Percentiles rank a stretch among this genome's conserved stretches.
Conservation (phyloP, 2,113 vertebrate species). For the Pangasianodon hypophthalmus region DNA sequence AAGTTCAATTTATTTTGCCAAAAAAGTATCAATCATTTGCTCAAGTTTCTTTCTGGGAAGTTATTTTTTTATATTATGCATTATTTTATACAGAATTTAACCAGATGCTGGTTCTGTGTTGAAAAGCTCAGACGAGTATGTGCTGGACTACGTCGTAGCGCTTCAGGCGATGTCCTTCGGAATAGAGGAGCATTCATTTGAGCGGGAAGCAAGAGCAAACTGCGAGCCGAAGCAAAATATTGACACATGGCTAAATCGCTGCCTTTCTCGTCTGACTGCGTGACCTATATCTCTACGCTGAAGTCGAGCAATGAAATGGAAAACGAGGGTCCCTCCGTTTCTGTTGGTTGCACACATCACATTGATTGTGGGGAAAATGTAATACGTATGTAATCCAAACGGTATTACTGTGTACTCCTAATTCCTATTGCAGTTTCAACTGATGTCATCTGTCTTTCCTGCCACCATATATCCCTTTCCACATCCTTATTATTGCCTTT, state of each 20-base stretch:
- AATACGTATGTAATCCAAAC: neutral
- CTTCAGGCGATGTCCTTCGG: neutral
- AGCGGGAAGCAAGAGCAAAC: conserved; percentile 9
- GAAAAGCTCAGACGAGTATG: neutral
- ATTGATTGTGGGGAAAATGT: conserved; percentile 21
- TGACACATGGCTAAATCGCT: conserved; percentile 34
- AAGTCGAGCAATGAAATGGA: conserved; percentile 63
- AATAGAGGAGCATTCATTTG: conserved; percentile 39
- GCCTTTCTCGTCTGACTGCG: conserved; percentile 61
- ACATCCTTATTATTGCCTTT: neutral
- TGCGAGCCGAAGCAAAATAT: conserved; percentile 25
- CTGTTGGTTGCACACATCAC: conserved; percentile 56
- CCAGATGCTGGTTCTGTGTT: neutral
- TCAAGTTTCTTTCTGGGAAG: neutral
- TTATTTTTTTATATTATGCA: neutral
- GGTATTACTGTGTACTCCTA: neutral
- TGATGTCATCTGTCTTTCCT: neutral
- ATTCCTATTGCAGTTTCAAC: neutral
- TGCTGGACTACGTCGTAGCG: neutral
- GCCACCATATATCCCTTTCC: neutral
- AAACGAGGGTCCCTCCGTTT: conserved; percentile 60
- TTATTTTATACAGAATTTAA: neutral
- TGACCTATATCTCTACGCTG: conserved; percentile 71
- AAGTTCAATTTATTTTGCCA: neutral
- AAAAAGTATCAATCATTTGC: neutral